Evolutionary conservation across 2,797 vertebrate genomes (phyloP), one percentile per base, ranked within the genome.

Genomic region (Enteromius trimaculatus): DNA sequence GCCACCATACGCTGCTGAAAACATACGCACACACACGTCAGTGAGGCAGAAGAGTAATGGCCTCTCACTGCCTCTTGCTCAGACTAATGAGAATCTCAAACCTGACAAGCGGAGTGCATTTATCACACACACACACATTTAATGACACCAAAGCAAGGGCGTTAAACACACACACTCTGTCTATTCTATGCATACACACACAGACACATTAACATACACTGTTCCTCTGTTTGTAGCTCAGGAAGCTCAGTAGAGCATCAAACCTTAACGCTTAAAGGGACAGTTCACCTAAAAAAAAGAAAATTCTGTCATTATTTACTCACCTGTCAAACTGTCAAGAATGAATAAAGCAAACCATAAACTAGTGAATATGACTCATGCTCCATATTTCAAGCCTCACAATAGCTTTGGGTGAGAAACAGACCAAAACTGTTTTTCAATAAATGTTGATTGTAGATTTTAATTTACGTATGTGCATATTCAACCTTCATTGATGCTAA

Each of bases 11-110:
- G 29, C 13, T 19, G 16, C 26, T 49, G 62, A 65, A 66, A 51
- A 42, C 34, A 60, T 47, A 72, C 42, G 8, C 53, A n/a, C 82
- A 86, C 79, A 51, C 78, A 72, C 89, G 90, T 93, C 90, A 87
- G 77, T 87, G 88, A 87, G 85, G 90, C 85, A 83, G 88, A 89
- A 92, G 93, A 94, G 84, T 93, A 94, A 95, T 94, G 91, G 90
- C 88, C 85, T 74, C 89, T 76, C 89, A 89, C 92, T 92, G 86
- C 87, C 88, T 92, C 91, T 90, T 89, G 91, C 93, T 93, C 91
- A 88, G 92, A 94, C 93, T 95, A 95, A 95, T 94, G 94, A 94
- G 92, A 92, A 92, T 91, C 93, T 95, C 92, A 93, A 91, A 93
- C 91, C 91, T 90, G 88, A 93, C 94, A 92, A 94, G 93, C 92